Evolutionary conservation across 2,797 vertebrate genomes (phyloP).

Genomic region (Eremophila alpestris): DNA sequence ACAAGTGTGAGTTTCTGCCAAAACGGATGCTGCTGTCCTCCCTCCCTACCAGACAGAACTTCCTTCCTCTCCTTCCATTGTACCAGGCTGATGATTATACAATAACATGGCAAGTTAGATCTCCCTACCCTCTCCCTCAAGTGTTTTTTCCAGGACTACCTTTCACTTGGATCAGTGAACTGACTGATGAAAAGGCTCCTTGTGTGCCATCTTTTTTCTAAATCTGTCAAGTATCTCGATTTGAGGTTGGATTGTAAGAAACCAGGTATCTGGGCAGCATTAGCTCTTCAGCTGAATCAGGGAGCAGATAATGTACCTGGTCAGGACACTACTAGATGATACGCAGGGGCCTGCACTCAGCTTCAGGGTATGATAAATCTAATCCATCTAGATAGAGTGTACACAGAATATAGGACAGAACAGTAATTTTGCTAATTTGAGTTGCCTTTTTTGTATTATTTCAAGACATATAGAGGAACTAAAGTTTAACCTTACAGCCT

Average conservation of each 20-base stretch:
- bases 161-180: background rate
- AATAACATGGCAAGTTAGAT: background rate
- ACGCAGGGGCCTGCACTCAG: background rate
- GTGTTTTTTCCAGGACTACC: background rate
- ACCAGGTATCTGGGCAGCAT: fast-evolving
- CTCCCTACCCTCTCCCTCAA: background rate
- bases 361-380: background rate
- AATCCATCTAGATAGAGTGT: background rate
- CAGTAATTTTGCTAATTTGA: background rate
- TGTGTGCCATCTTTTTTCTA: background rate
- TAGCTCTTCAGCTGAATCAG: background rate
- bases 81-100: fast-evolving
- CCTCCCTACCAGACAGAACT: background rate
- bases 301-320: fast-evolving
- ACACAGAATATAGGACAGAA: background rate
- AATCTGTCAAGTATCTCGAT: background rate
- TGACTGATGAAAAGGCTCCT: background rate
- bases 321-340: background rate
- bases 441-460: background rate
- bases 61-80: background rate
- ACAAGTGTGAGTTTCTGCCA: background rate
- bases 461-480: background rate
- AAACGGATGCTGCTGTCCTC: background rate
- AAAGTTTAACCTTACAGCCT: background rate
- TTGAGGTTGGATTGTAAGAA: background rate